Conservation (phyloP, 2,113 vertebrate genomes). For the Gallinago jamesoni region DNA sequence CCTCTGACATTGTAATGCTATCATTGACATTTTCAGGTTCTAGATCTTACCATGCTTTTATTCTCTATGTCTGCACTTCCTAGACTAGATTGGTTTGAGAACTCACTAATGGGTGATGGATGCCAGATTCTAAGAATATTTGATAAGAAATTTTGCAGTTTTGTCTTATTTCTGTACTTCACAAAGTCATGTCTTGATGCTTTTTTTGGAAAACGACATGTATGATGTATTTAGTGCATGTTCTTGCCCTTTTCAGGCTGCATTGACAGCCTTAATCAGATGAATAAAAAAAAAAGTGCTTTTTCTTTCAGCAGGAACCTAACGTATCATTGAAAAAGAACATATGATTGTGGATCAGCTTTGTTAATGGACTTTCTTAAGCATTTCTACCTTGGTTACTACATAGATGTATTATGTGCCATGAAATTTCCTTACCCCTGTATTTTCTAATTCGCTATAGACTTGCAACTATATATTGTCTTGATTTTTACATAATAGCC, state of each 20-base stretch:
- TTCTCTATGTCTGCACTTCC: not conserved
- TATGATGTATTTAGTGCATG: not conserved
- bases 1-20: not conserved
- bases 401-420: not conserved
- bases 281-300: not conserved
- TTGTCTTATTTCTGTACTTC: not conserved
- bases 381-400: not conserved
- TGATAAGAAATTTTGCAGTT: not conserved
- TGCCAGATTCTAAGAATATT: not conserved
- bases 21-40: not conserved
- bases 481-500: not conserved
- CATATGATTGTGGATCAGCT: not conserved
- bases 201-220: not conserved
- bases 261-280: not conserved
- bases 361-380: not conserved
- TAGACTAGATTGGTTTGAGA: not conserved
- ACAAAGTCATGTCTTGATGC: not conserved
- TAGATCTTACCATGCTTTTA: not conserved
- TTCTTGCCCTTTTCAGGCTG: not conserved
- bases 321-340: not conserved
- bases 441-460: not conserved
- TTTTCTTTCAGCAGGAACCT: not conserved
- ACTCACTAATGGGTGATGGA: not conserved
- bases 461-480: not conserved
- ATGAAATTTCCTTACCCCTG: not conserved